Conservation (phyloP, 2,113 vertebrate species). For the Speoplatyrhinus poulsoni region DNA sequence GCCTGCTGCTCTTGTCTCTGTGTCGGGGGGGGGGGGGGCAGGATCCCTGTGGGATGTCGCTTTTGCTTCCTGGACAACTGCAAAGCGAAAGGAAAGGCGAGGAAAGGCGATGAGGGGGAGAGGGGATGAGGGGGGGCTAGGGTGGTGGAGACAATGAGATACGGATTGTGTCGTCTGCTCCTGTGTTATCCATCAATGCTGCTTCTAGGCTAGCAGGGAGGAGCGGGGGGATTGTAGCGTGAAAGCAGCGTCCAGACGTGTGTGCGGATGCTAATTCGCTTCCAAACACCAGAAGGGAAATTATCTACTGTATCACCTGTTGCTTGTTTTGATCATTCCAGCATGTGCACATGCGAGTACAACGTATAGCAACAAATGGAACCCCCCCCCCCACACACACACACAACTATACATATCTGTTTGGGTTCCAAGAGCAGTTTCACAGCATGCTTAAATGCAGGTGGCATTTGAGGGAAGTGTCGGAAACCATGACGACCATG, state of each 20-base stretch:
- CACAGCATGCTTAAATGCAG: not conserved
- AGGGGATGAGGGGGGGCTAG: too few relatives aligned
- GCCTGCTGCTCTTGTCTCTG: too few relatives aligned
- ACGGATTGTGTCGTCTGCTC: not conserved
- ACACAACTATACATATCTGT: not conserved
- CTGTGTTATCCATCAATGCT: constrained; percentile 1
- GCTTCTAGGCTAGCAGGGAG: not conserved
- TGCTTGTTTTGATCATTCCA: too few relatives aligned
- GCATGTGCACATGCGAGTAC: not conserved
- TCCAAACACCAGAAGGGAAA: not conserved
- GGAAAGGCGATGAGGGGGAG: not conserved
- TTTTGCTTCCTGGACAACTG: too few relatives aligned
- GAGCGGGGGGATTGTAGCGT: not conserved
- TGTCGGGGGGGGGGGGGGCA: not conserved
- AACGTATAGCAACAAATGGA: not conserved
- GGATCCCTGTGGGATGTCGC: not conserved
- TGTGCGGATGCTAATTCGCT: not conserved
- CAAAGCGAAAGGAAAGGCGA: not conserved
- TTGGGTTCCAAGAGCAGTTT: not conserved
- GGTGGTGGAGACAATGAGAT: not conserved
- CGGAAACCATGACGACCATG: not conserved
- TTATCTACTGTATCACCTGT: not conserved
- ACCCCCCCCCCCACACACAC: not conserved
- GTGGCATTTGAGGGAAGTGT: constrained; percentile 4
- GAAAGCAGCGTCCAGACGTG: not conserved